Base-by-base conservation (phyloP, 1,140 invertebrate species). In the Euwallacea fornicatus region DNA sequence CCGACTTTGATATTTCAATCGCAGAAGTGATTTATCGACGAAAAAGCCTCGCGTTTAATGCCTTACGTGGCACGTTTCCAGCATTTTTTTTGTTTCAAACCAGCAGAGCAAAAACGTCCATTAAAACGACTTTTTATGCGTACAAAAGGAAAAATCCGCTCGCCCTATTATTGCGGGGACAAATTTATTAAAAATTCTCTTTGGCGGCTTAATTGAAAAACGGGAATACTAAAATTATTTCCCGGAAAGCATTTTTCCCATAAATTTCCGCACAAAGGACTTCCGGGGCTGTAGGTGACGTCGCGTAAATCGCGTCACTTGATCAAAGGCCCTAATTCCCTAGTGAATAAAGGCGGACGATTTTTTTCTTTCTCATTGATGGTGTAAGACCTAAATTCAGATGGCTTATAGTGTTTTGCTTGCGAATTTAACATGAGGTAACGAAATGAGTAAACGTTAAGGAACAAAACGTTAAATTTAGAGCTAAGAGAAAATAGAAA, bases 261-360 rank as follows among this genome's bases (percentile, higher is more conserved):
- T 63, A 63, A 63, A 63, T 63, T 63, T 47, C 13, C 61, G 42
- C 44, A 63, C 61, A 63, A 63, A 63, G 44, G 61, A 33, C 61
- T 47, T 47, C 13, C 61, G 59, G 42, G 61, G 61, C 61, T 63
- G 61, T 42, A 63, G 61, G 61, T 47, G 61, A 63, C 61, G 61
- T 63, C 11, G 59, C 59, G 59, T 43, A 61, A 61, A 61, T 41
- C 59, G 59, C 59, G 59, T 61, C 59, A 61, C 44, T 63, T 47
- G 61, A 63, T 63, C 61, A 63, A 63, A 63, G 61, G 13, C 16
- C 44, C 16, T 63, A 50, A 50, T 50, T 50, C 46, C 46, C 46
- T 50, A 2, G 21, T 33, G 21, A 33, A 33, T 33, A 33, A 33
- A 33, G 21, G 21, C 21, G 21, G 21, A 33, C 21, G 21, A 33